These are phyloP conservation scores for Eupithecia dodoneata DNA, from an alignment of 2,888 invertebrate species.

Conservation along the genomic window DNA sequence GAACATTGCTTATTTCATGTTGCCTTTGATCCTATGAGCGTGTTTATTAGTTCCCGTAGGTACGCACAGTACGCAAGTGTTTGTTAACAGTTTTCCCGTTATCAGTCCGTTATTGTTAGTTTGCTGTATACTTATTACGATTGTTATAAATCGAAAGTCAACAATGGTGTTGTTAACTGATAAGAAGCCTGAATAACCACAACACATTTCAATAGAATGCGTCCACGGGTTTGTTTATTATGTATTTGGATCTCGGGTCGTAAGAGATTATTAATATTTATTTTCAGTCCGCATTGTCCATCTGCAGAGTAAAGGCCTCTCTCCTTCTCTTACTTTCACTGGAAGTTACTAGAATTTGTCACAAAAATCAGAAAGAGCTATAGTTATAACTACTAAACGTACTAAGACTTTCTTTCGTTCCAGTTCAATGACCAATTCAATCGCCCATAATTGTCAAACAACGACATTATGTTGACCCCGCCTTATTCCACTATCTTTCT, in stretches of 20 bases:
- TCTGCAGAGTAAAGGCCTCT: background rate
- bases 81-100: constrained; percentile 12
- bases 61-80: background rate
- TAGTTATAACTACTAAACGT: background rate
- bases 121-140: background rate
- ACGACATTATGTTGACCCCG: background rate
- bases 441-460: background rate
- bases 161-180: constrained; percentile 2
- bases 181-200: background rate
- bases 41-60: constrained; percentile 17
- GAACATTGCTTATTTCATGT: background rate
- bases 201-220: background rate
- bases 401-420: background rate
- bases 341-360: background rate
- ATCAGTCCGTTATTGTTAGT: constrained; percentile 6
- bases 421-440: background rate
- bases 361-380: background rate
- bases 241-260: background rate
- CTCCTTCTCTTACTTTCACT: background rate
- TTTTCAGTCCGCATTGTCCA: background rate
- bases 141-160: background rate
- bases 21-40: background rate
- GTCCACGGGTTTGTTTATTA: background rate
- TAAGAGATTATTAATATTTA: background rate
- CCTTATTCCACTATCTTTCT: background rate